Base-by-base conservation (phyloP, 2,113 vertebrate genomes). In the Elanus axillaris region DNA sequence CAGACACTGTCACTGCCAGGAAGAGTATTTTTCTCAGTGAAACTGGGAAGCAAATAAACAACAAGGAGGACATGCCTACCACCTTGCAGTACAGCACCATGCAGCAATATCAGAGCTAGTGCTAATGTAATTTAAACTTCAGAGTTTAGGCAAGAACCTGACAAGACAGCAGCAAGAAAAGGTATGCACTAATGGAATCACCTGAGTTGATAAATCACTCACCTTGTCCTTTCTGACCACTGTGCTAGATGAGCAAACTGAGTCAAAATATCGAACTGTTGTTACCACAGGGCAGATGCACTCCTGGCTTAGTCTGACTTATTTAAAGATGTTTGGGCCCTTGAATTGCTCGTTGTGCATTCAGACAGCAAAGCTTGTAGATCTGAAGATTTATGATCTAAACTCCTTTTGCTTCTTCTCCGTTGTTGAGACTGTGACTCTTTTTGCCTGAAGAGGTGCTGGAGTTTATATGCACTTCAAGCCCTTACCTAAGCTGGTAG, bases 401-500 rank as follows among this genome's bases (percentile, higher is more conserved):
- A 86, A 90, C 88, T 95, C 84, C 80, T 89, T 95, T 78, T 79
- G 64, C 86, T 90, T 25, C 77, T 73, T 84, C 81, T 94, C 76
- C 26, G 18, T 63, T 59, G 50, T 84, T 86, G 86, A 91, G 91
- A 72, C 84, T 62, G 45, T 69, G 84, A 81, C 86, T 95, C 60
- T 89, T 86, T 90, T 86, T 90, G 94, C 94, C 94, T 86, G 93
- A 96, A 89, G 95, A 97, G 66, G 77, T 94, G 91, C 81, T 81
- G 76, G 58, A 89, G 94, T 95, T 94, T 92, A 96, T 89, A 56
- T 3, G 58, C 83, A 89, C 86, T 94, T 85, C 80, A 93, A 94
- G 62, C 80, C 42, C 69, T 85, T 86, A 73, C 89, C 89, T 82
- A 82, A 96, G 84, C 93, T 82, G 66, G 80, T 75, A 85, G 93